Evolutionary conservation across 1,140 invertebrate species (phyloP).

Genomic region (Zaprionus camerounensis): DNA sequence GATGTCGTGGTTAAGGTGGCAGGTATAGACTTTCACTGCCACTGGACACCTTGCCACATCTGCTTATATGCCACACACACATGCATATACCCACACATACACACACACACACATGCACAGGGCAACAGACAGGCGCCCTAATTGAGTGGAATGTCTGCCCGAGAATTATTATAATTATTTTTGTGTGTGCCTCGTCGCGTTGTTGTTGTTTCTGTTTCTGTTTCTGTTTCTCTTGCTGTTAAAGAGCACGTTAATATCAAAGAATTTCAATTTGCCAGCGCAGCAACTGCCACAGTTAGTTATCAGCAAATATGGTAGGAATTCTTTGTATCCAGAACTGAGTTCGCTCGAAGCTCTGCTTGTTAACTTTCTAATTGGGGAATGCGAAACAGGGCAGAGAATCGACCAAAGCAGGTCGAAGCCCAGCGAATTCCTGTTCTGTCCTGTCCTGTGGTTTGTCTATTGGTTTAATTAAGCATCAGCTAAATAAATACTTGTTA

Average conservation of each 20-base stretch:
- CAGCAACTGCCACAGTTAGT: slow-evolving; percentile 17
- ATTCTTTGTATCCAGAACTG: slow-evolving; percentile 13
- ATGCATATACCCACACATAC: background rate
- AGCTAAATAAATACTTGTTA: slow-evolving; percentile 21
- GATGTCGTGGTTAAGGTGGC: slow-evolving; percentile 3
- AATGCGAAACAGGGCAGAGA: background rate
- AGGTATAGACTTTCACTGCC: slow-evolving; percentile 42
- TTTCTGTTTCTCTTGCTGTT: background rate
- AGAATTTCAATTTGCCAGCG: slow-evolving; percentile 27
- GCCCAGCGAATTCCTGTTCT: slow-evolving; percentile 8
- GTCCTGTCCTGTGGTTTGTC: slow-evolving; percentile 1
- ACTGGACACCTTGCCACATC: slow-evolving; percentile 25
- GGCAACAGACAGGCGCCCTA: slow-evolving; percentile 23
- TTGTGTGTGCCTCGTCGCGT: slow-evolving; percentile 10
- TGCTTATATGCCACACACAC: slow-evolving; percentile 5
- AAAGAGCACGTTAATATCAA: slow-evolving; percentile 21
- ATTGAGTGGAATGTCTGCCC: slow-evolving; percentile 39
- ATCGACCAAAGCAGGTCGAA: background rate
- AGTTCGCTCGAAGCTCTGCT: slow-evolving; percentile 6
- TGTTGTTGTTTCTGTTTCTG: background rate
- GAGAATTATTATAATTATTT: slow-evolving; percentile 44
- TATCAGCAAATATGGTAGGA: slow-evolving; percentile 23
- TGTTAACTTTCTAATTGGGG: slow-evolving; percentile 20
- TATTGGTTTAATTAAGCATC: slow-evolving; percentile 31
- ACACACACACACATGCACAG: background rate